Percentiles rank a stretch among this genome's conserved stretches.
Evolutionary conservation across 2,113 vertebrate species (phyloP).

Genomic region (Bettongia penicillata): DNA sequence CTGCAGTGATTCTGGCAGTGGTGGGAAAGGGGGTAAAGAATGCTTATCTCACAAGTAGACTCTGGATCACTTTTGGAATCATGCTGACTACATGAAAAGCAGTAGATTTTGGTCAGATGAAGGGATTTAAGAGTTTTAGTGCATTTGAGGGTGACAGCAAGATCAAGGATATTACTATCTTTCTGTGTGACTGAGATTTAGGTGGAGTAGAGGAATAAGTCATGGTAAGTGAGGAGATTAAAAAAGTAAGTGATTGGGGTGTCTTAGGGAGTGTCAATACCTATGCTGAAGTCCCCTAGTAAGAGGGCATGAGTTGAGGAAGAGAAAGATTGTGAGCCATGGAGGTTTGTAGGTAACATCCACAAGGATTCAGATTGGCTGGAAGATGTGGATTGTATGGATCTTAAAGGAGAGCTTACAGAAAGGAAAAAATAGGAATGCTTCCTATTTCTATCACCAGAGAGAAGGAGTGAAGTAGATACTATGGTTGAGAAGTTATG

Average conservation of each 20-base stretch:
- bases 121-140: too few species aligned
- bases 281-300: neutral
- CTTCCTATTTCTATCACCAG: neutral
- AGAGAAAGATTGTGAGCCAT: neutral
- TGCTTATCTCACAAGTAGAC: too few species aligned
- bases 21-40: too few species aligned
- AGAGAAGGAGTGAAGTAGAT: neutral
- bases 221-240: neutral
- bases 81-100: too few species aligned
- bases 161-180: neutral
- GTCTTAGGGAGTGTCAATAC: neutral
- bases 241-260: neutral
- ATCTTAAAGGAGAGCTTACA: neutral
- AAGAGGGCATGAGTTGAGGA: neutral
- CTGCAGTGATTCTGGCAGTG: too few species aligned
- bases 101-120: too few species aligned
- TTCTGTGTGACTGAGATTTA: neutral
- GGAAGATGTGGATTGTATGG: neutral
- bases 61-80: too few species aligned
- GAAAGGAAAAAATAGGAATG: neutral
- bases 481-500: neutral
- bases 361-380: neutral
- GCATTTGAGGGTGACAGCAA: too few species aligned
- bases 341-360: neutral
- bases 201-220: neutral